Evolutionary conservation across 30 jellyfish, hydroid and myxozoan genomes (phyloP), one percentile per base, ranked within the genome.

Genomic region (Rhopilema esculentum): DNA sequence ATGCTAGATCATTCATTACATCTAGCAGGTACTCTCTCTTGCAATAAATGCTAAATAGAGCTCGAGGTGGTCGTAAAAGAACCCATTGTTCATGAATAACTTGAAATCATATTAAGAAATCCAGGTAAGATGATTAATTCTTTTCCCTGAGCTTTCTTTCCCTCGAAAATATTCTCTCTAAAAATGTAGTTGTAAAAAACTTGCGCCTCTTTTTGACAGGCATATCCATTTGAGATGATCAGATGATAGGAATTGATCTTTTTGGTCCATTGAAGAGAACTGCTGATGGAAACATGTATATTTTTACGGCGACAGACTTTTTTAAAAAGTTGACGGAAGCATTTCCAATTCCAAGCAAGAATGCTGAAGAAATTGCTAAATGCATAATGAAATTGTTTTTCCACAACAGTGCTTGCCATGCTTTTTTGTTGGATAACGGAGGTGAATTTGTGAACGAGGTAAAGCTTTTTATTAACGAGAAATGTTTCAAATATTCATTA

Each of bases 381-480:
- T 67, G 78, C 49, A 20, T 67, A 26, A 21, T 21, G 33, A 67
- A 26, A 26, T 21, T 67, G 1, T 67, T 67, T 24, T 67, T 20
- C 49, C 33, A 48, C 33, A 32, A 67, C 48, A 48, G 78, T 20
- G 78, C 78, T 20, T 26, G 49, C 49, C 49, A 67, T 18, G 49
- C 78, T 24, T 21, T 67, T 16, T 16, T 67, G 29, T 20, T 48
- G 2, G 78, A 67, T 33, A 67, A 67, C 32, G 78, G 78, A 67
- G 49, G 49, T 20, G 78, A 67, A 67, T 67, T 67, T 26, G 78
- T 67, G 4, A 67, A 67, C 23, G 78, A 67, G 78, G 78, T 67
- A 67, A 21, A 67, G 57, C 57, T 40, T 40, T 40, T 40, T 40
- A 40, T 6, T 40, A 40, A 40, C 57, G 9, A 40, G 57, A 40